Evolutionary conservation across 2,797 vertebrate genomes (phyloP), one percentile per base, ranked within the genome.

Genomic region (Tinamus major): DNA sequence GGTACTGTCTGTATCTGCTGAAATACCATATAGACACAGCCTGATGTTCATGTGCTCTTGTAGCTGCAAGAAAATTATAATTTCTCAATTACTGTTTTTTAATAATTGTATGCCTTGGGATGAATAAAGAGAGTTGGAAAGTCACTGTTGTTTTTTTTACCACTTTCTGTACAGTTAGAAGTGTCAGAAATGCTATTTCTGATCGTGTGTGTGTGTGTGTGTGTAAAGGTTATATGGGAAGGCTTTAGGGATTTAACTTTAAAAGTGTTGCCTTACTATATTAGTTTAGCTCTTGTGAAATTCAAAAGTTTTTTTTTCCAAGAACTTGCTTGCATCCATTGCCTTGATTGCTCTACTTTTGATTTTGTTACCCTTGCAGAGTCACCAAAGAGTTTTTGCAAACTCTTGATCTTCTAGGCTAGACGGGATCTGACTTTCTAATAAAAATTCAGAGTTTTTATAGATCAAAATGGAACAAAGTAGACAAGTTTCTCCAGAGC

Each of bases 381-480:
- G 59, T 78, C 67, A 91, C 49, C 2, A 1, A 56, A 56, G 55
- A 56, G 55, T 20, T 90, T 79, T 78, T 31, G 10, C 70, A 90
- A 46, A 39, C 59, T 84, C 79, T 84, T 86, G 64, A 76, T 87
- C 71, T 93, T 79, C 44, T 62, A 85, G 69, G 7, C 77, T 80
- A 65, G 70, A 86, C 13, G 2, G 67, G 51, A 77, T 81, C 84
- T 89, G 81, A 80, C 68, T 89, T 94, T 92, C 46, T 93, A 71
- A 93, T 75, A 87, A 56, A 80, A 89, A 92, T 55, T 69, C 49
- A 78, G 79, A 26, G 0, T 87, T 93, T 94, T 85, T 83, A 33
- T 64, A 80, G 48, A 64, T 82, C 80, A 87, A 71, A 91, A 92
- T 46, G 64, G 75, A 93, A 49, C 29, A 71, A 86, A 87, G 41